These are phyloP conservation scores for Penaeus monodon DNA, from an alignment of 2,888 invertebrate species.

Conservation along the genomic window DNA sequence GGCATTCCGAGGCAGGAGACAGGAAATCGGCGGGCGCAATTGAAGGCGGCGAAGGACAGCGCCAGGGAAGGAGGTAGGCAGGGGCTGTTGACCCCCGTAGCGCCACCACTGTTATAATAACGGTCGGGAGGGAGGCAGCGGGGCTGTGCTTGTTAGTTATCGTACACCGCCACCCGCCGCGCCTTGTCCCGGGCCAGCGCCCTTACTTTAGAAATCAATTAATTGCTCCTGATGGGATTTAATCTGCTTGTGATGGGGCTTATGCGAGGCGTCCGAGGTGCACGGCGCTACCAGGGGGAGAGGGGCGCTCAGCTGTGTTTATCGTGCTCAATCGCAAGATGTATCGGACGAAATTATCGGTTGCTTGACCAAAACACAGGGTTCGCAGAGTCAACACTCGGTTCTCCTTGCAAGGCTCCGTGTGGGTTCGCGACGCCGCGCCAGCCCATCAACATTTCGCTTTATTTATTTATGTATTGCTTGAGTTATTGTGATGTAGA, in stretches of 20 bases:
- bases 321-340: no score
- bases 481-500: no score
- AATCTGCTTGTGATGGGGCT: slow-evolving; percentile 7
- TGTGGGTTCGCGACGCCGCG: no score
- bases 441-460: no score
- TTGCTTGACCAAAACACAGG: no score
- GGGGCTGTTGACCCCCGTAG: slow-evolving; percentile 53
- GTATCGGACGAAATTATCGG: no score
- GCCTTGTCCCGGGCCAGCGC: slow-evolving; percentile 40
- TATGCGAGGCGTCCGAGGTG: not conserved
- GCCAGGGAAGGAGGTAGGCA: slow-evolving; percentile 20
- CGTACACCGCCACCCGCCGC: slow-evolving; percentile 34
- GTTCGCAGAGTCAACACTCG: no score
- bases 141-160: not conserved
- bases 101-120: slow-evolving; percentile 49
- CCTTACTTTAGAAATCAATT: slow-evolving; percentile 12
- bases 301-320: not conserved
- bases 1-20: no score
- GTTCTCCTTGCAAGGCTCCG: no score
- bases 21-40: no score
- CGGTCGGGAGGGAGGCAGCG: slow-evolving; percentile 37
- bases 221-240: slow-evolving; percentile 16
- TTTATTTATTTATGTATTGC: no score
- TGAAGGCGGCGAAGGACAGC: slow-evolving; percentile 4
- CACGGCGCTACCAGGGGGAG: not conserved